Evolutionary conservation across 2,797 vertebrate genomes (phyloP).

Genomic region (Eulemur mongoz): DNA sequence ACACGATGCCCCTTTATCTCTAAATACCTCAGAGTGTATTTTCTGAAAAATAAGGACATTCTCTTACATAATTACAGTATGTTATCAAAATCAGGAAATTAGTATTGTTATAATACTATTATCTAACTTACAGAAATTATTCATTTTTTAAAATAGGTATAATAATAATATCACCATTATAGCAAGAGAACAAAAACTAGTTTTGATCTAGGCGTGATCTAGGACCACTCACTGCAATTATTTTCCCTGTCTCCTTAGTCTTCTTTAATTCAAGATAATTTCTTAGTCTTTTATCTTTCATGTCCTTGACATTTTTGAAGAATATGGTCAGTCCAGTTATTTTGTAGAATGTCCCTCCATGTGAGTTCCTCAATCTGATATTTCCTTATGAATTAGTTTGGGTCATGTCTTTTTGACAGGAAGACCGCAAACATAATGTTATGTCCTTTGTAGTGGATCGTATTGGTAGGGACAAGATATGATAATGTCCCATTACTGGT

Average conservation of each 20-base stretch:
- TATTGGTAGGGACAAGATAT: neutral
- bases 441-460: neutral
- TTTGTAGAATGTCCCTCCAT: neutral
- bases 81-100: conserved; percentile 28
- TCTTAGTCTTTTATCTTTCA: neutral
- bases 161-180: neutral
- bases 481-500: neutral
- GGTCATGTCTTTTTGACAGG: neutral
- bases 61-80: neutral
- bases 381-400: neutral
- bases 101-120: neutral
- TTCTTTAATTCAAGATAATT: neutral
- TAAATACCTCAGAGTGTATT: neutral
- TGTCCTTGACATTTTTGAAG: conserved; percentile 18
- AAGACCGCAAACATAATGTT: neutral
- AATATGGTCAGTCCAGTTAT: neutral
- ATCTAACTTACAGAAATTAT: neutral
- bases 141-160: conserved; percentile 4
- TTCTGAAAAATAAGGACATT: conserved; percentile 21
- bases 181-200: neutral
- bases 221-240: neutral
- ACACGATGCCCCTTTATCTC: neutral
- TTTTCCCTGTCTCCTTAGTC: neutral
- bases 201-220: neutral
- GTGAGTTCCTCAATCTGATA: neutral